Evolutionary conservation across 2,797 vertebrate species (phyloP), one percentile per base, ranked within the genome.

Genomic region (Squalus acanthias): DNA sequence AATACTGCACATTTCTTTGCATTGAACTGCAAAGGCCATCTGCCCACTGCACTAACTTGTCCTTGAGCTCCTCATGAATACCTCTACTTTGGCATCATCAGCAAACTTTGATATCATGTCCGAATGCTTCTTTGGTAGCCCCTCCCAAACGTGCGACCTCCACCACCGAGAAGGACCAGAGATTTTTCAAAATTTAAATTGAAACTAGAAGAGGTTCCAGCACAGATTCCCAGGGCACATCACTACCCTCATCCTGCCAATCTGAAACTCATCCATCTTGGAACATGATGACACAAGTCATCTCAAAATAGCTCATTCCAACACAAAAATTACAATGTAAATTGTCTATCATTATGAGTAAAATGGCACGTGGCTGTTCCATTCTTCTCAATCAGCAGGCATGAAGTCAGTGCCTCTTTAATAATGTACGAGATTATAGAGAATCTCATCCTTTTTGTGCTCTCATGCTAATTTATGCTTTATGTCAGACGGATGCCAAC

Each of bases 281-380:
- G 89, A 63, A 22, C 57, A 65, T 2, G 67, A 26, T 72, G 50
- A 24, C 69, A 26, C 88, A 57, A 91, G 26, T 33, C 53, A 53
- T 33, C 57, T 63, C 57, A 74, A 57, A 95, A 46, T 70, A 72
- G 67, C 69, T n/a, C 39, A 85, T 50, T 50, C 46, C 82, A 50
- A 85, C 39, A 20, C 69, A 95, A 46, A 74, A 57, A 57, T 72
- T 72, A 50, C 29, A 57, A 24, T 29, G 24, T 53, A 95, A 57
- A n/a, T 95, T 74, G 70, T 93, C 91, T 39, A 93, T 93, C 91
- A 93, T 93, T 93, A 93, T 93, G 65, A 93, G 63, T 93, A 26
- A 93, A 53, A 76, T 33, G 94, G 5, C 69, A 57, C 46, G 53
- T 24, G 24, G 50, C 5, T 72, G 26, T 33, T 70, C 22, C 22